Conservation (phyloP, 2,888 invertebrate species). For the Nomada fabriciana region DNA sequence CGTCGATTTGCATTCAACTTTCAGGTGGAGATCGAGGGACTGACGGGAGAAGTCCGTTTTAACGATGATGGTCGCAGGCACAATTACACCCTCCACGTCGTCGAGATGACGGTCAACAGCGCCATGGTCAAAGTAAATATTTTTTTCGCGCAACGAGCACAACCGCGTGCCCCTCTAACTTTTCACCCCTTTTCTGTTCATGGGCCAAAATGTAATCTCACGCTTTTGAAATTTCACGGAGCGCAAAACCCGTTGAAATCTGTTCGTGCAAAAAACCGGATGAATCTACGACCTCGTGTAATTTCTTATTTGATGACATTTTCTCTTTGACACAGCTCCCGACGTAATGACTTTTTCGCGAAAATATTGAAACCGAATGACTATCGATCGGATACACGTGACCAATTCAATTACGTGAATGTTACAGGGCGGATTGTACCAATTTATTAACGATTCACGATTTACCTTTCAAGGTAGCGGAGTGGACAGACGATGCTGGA, state of each 20-base stretch:
- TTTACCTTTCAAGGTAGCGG: constrained; percentile 88
- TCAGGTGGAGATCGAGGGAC: constrained; percentile 95
- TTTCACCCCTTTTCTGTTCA: not conserved
- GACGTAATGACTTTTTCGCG: not conserved
- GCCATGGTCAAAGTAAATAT: constrained; percentile 92
- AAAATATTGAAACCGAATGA: not conserved
- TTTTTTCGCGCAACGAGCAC: constrained; percentile 9
- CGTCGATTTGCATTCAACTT: constrained; percentile 16
- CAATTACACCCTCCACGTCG: constrained; percentile 95
- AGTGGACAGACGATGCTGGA: constrained; percentile 93
- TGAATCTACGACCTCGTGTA: not conserved
- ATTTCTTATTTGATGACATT: constrained; percentile 11
- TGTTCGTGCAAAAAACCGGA: not conserved
- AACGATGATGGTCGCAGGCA: constrained; percentile 95
- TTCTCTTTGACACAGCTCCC: too few species aligned
- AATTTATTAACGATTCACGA: not conserved
- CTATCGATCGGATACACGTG: not conserved
- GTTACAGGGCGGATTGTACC: too few species aligned
- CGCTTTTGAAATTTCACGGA: constrained; percentile 8
- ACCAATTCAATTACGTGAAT: not conserved
- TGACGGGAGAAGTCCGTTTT: constrained; percentile 96
- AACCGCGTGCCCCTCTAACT: not conserved
- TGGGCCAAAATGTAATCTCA: constrained; percentile 6
- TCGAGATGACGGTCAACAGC: constrained; percentile 97
- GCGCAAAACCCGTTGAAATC: not conserved